Conservation (phyloP, 1,140 invertebrate species). For the Mizuhopecten yessoensis region DNA sequence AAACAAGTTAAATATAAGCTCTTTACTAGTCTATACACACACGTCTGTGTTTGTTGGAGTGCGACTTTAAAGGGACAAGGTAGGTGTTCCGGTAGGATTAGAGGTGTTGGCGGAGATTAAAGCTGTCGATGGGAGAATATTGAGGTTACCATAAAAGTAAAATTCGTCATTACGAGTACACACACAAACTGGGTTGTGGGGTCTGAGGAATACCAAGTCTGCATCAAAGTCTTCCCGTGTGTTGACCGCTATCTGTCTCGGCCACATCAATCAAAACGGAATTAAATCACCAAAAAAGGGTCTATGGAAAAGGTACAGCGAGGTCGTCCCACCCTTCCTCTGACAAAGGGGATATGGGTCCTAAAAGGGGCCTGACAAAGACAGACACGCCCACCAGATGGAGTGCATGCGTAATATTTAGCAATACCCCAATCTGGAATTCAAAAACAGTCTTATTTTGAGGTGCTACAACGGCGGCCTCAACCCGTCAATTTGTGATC, state of each 20-base stretch:
- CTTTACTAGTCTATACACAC: background rate
- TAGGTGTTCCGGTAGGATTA: background rate
- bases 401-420: background rate
- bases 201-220: background rate
- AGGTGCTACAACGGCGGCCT: background rate
- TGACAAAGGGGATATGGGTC: background rate
- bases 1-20: background rate
- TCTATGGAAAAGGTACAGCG: background rate
- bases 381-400: background rate
- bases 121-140: background rate
- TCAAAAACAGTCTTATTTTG: background rate
- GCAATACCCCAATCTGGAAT: background rate
- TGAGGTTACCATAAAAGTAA: background rate
- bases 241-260: background rate
- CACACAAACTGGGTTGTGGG: background rate
- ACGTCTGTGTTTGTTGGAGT: background rate
- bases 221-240: background rate
- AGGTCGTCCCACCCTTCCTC: background rate
- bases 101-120: background rate
- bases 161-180: background rate
- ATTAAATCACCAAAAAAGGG: background rate
- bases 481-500: too few species aligned
- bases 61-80: background rate
- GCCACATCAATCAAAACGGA: conserved; percentile 8
- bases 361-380: background rate